Evolutionary conservation across 2,888 invertebrate genomes (phyloP), one percentile per base, ranked within the genome.

Genomic region (Mechanitis messenoides): DNA sequence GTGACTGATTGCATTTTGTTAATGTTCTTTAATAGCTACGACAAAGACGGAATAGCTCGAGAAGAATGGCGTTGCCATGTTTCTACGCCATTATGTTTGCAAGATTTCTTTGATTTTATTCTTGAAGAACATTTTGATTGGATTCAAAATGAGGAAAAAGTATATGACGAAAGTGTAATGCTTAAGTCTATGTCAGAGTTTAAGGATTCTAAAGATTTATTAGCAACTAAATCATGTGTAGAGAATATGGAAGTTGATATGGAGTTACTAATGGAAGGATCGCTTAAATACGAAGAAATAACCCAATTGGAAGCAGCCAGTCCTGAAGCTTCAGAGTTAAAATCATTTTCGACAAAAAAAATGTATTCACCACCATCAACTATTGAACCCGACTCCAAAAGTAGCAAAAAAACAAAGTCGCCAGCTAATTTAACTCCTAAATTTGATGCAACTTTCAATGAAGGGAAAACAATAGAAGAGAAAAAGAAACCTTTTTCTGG

Each of bases 71-170:
- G 87, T 7, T 76, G 81, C 71, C 86, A 89, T 72, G 75, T 91
- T 63, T 73, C 83, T 4, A 92, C 91, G 50, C 87, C 91, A 3
- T 72, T 92, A 35, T 89, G 91, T 66, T 76, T 92, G 53, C 86
- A 90, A 76, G 92, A 92, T 70, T 92, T 92, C 74, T 90, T 87
- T 73, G 87, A 91, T 68, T 91, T 87, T 72, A 83, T 91, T 35
- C 73, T 87, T 56, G 84, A 87, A 63, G 91, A 92, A 69, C 80
- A 90, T 64, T 83, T 79, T 68, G 84, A 84, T 7, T 91, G 92
- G 91, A 81, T 92, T 56, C 75, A 84, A 72, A 76, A 79, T 3
- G 82, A 86, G 71, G 88, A 88, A 77, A 78, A 72, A 68, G 68
- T 74, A 1, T 87, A 89, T 63, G 81, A 87, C 59, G 78, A 80